Percentiles rank a stretch among this genome's conserved stretches.
These are phyloP conservation scores for Elephas maximus DNA, from an alignment of 2,113 vertebrate genomes.

Conservation along the genomic window DNA sequence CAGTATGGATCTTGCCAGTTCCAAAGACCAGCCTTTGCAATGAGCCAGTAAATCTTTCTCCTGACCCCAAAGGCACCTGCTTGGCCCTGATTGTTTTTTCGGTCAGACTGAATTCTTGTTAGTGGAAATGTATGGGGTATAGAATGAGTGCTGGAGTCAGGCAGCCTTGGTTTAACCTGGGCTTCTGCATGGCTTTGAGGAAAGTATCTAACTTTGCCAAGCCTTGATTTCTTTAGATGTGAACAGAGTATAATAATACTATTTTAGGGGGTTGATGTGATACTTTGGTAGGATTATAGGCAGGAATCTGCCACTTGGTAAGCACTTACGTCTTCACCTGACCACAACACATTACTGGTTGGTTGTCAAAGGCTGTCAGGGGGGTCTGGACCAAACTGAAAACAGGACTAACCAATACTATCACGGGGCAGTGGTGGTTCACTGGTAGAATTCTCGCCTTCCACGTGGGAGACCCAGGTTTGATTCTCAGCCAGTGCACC, in stretches of 20 bases:
- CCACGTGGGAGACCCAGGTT: neutral
- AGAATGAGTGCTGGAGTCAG: neutral
- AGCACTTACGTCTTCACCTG: neutral
- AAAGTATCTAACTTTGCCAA: neutral
- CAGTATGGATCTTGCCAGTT: conserved; percentile 77
- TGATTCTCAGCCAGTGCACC: neutral
- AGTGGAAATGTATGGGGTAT: neutral
- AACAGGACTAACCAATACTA: neutral
- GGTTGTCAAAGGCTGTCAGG: conserved; percentile 16
- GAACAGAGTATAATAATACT: neutral
- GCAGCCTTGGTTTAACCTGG: conserved; percentile 6
- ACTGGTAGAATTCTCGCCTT: neutral
- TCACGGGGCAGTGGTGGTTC: neutral
- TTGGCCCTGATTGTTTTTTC: conserved; percentile 47
- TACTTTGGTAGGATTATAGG: neutral
- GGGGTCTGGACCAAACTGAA: neutral
- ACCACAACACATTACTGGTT: neutral
- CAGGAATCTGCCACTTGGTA: conserved; percentile 10
- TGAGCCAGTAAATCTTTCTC: conserved; percentile 51
- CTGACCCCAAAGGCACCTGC: conserved; percentile 33
- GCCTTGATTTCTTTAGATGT: neutral
- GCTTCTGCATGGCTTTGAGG: conserved; percentile 4
- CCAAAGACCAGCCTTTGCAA: neutral
- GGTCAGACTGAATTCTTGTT: conserved; percentile 13
- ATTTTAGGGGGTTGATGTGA: neutral